Conservation (phyloP, 2,797 vertebrate genomes). For the Gymnodraco acuticeps region DNA sequence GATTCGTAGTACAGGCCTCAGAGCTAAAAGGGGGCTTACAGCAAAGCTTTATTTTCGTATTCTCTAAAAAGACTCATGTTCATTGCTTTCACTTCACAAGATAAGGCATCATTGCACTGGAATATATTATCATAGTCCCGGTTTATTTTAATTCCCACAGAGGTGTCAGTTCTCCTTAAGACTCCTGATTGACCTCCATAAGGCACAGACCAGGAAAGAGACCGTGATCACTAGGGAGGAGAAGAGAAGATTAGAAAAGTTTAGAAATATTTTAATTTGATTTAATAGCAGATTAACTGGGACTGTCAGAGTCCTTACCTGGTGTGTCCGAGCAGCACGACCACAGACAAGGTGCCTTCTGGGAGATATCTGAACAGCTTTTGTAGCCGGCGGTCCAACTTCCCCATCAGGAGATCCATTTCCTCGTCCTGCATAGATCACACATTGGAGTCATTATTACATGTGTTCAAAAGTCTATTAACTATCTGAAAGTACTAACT, state of each 20-base stretch:
- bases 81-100: not conserved
- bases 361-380: slow-evolving; percentile 87
- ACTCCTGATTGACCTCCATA: slow-evolving; percentile 72
- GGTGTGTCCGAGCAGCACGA: slow-evolving; percentile 85
- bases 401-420: slow-evolving; percentile 77
- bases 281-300: not conserved
- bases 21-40: not conserved
- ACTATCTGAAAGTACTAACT: too few relatives aligned
- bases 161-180: not conserved
- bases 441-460: not conserved
- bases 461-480: not conserved
- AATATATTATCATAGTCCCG: not conserved
- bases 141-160: not conserved
- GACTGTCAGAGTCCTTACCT: slow-evolving; percentile 66
- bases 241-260: not conserved
- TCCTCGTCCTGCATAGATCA: slow-evolving; percentile 74
- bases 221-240: slow-evolving; percentile 43
- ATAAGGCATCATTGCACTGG: not conserved
- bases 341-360: slow-evolving; percentile 84
- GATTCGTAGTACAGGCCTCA: too few relatives aligned
- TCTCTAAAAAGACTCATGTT: too few relatives aligned
- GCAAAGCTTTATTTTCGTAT: not conserved
- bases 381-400: slow-evolving; percentile 82
- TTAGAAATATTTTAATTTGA: slow-evolving; percentile 1
- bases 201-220: slow-evolving; percentile 80